These are phyloP conservation scores for Diglossa cyanea DNA, from an alignment of 2,797 vertebrate genomes.

Conservation along the genomic window DNA sequence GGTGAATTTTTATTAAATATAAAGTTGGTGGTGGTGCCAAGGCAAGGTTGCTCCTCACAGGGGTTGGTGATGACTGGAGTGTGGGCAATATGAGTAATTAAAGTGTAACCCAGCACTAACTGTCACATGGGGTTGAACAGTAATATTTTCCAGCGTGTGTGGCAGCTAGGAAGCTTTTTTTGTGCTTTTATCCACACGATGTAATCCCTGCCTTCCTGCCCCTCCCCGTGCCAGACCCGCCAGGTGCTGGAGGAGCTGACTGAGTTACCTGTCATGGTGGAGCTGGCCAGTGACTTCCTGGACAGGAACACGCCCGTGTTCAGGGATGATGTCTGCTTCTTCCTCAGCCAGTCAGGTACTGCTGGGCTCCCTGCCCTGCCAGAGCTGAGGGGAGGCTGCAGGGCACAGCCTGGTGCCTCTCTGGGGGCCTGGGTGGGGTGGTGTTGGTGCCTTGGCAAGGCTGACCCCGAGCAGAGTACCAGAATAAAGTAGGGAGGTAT, in stretches of 20 bases:
- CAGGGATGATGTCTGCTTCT: constrained; percentile 97
- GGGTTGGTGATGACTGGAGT: neutral
- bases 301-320: constrained; percentile 98
- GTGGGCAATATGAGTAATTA: neutral
- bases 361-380: neutral
- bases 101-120: neutral
- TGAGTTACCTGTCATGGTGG: constrained; percentile 96
- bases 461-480: neutral
- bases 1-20: neutral
- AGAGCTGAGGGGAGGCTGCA: neutral
- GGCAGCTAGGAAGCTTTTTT: neutral
- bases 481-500: neutral
- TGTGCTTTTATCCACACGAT: neutral
- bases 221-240: constrained; percentile 81
- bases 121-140: neutral
- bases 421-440: no score
- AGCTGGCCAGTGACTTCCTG: constrained; percentile 96
- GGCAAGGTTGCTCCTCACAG: neutral
- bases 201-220: neutral
- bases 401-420: neutral
- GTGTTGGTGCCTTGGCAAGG: neutral
- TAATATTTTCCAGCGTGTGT: neutral
- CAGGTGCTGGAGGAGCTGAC: constrained; percentile 97
- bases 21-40: neutral
- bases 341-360: constrained; percentile 98